Evolutionary conservation across 1,140 invertebrate species (phyloP), one percentile per base, ranked within the genome.

Genomic region (Pogonomyrmex californicus): DNA sequence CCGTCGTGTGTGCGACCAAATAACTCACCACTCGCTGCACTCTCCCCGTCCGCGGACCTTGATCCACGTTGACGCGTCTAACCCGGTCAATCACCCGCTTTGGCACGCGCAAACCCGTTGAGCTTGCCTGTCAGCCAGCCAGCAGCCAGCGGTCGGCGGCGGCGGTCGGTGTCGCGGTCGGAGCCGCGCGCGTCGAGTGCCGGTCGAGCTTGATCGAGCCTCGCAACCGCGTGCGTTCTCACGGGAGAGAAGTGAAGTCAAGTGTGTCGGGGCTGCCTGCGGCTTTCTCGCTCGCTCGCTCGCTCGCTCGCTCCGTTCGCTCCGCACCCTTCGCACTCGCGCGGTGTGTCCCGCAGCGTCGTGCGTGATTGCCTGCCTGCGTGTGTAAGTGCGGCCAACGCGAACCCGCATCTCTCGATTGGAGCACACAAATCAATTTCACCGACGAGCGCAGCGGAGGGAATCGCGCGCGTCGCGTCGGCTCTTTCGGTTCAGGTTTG

Each of bases 11-110:
- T 36, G 66, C 54, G 68, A n/a, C 63, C 54, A 54, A 58, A 47
- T 51, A 38, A 54, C 17, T 7, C 36, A 23, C 33, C 51, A 30
- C 33, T 54, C 63, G 5, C 58, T 23, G 7, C 7, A 9, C 23
- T 33, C 30, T 12, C 23, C 10, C 33, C 41, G 33, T 17, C n/a
- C 7, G 41, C 41, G 51, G 68, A 83, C 68, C 79, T 83, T 83
- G 79, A 83, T 83, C 68, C 56, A 83, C 79, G 79, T 83, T 83
- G 79, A 83, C 54, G 79, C 79, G 79, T 83, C 65, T 60, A 83
- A 83, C 79, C 79, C 79, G 79, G 79, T 83, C 79, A 83, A 58
- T 73, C 68, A 83, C 79, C 79, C 54, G 54, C 68, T 83, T 83
- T 83, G 79, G 79, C 79, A 83, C 79, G 79, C 79, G 79, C 66